Conservation (phyloP, 2,888 invertebrate genomes). For the Zelleria hepariella region DNA sequence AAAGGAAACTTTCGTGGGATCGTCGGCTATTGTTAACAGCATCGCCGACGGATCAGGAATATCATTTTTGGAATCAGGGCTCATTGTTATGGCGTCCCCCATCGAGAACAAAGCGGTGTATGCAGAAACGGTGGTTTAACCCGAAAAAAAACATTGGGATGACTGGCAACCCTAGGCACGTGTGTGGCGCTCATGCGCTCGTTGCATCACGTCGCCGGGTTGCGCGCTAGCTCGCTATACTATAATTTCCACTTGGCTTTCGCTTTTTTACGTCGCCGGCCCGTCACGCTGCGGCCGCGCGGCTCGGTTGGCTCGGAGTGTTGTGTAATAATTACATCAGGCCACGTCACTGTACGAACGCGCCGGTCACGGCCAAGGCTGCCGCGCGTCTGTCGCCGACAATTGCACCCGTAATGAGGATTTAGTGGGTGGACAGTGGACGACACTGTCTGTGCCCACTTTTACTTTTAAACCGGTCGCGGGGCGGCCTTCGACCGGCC, state of each 20-base stretch:
- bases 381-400: constrained; percentile 46
- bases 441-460: constrained; percentile 42
- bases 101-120: too few relatives aligned
- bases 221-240: constrained; percentile 9
- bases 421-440: constrained; percentile 66
- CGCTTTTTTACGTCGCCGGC: constrained; percentile 44
- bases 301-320: constrained; percentile 35
- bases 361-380: constrained; percentile 70
- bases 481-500: constrained; percentile 38
- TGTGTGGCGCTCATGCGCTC: not conserved
- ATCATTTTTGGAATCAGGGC: too few relatives aligned
- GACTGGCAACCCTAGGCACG: too few relatives aligned
- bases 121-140: too few relatives aligned
- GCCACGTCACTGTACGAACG: constrained; percentile 52
- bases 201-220: constrained; percentile 8
- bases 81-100: too few relatives aligned
- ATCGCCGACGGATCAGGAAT: too few relatives aligned
- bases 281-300: constrained; percentile 22
- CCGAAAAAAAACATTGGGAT: too few relatives aligned
- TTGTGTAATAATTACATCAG: constrained; percentile 56
- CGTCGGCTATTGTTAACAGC: too few relatives aligned
- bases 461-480: constrained; percentile 67
- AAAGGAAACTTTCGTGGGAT: too few relatives aligned
- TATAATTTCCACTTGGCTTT: constrained; percentile 55
- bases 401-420: constrained; percentile 66